Percentiles rank a stretch among this genome's conserved stretches.
Conservation (phyloP, 2,797 vertebrate genomes). For the Leptoclinus maculatus region DNA sequence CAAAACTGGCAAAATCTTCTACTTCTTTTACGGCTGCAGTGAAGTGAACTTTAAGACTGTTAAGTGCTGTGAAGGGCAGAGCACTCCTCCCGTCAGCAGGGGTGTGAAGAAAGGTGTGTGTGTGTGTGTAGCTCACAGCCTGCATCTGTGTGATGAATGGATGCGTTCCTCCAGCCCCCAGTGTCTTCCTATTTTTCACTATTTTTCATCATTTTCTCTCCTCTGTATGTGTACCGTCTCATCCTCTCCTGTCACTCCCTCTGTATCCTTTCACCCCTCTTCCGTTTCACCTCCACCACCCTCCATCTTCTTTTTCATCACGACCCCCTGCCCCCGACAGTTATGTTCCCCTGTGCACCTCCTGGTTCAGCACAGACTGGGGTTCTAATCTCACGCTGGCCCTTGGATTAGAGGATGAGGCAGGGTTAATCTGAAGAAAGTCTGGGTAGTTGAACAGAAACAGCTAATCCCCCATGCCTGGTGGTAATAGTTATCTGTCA, state of each 20-base stretch:
- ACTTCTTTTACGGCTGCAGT: background rate
- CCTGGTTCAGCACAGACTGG: constrained; percentile 17
- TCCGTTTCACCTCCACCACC: background rate
- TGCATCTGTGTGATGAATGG: constrained; percentile 53
- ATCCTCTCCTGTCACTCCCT: background rate
- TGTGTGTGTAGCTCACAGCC: constrained; percentile 1
- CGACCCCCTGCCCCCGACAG: fast-evolving
- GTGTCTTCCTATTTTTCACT: constrained; percentile 23
- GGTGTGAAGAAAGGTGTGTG: constrained; percentile 34
- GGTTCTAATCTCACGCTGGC: constrained; percentile 59
- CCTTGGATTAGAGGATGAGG: constrained; percentile 68
- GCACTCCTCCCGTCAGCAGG: background rate
- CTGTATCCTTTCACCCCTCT: background rate
- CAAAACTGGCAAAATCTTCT: background rate
- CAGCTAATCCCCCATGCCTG: constrained; percentile 42
- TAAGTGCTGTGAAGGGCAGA: constrained; percentile 21
- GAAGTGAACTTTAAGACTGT: background rate
- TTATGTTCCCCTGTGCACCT: background rate
- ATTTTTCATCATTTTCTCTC: constrained; percentile 23
- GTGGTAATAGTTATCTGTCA: constrained; percentile 48
- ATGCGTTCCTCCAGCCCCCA: constrained; percentile 17
- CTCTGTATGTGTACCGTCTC: background rate
- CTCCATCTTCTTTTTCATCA: background rate
- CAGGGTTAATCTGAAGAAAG: constrained; percentile 68
- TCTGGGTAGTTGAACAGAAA: constrained; percentile 64